These are phyloP conservation scores for Synanthedon andrenaeformis DNA, from an alignment of 2,888 invertebrate species.

Conservation along the genomic window DNA sequence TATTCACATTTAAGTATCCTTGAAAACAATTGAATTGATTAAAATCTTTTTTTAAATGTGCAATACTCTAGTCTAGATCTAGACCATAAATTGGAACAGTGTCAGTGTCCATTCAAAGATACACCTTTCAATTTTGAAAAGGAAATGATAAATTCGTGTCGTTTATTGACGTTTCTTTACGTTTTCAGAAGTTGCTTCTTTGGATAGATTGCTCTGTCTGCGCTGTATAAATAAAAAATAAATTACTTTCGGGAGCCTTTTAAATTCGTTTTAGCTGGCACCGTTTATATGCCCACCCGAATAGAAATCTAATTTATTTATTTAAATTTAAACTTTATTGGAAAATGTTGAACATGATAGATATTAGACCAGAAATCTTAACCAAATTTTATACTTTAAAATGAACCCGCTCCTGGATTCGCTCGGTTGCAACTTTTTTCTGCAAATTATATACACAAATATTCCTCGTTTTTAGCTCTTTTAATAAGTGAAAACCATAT, in stretches of 20 bases:
- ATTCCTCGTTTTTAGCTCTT: too few species aligned
- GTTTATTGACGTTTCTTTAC: slow-evolving; percentile 37
- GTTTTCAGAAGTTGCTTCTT: slow-evolving; percentile 21
- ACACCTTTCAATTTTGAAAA: slow-evolving; percentile 50
- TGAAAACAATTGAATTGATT: neutral
- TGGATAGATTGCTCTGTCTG: slow-evolving; percentile 37
- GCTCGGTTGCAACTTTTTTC: too few species aligned
- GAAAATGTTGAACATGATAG: too few species aligned
- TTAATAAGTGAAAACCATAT: too few species aligned
- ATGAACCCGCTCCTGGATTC: too few species aligned
- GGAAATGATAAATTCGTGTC: slow-evolving; percentile 46
- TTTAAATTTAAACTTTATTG: too few species aligned
- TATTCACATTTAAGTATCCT: too few species aligned
- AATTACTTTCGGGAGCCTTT: slow-evolving; percentile 9
- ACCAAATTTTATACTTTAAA: too few species aligned
- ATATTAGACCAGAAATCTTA: too few species aligned
- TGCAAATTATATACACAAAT: too few species aligned
- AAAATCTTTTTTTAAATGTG: neutral
- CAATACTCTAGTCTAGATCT: neutral
- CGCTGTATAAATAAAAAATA: slow-evolving; percentile 30
- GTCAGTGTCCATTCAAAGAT: slow-evolving; percentile 16
- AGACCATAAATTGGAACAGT: neutral
- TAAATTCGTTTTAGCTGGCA: slow-evolving; percentile 1
- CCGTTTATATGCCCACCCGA: neutral
- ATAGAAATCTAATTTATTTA: too few species aligned